phyloP scores from a whole-genome alignment of 2,113 vertebrate genomes.

The Jaculus jaculus region DNA sequence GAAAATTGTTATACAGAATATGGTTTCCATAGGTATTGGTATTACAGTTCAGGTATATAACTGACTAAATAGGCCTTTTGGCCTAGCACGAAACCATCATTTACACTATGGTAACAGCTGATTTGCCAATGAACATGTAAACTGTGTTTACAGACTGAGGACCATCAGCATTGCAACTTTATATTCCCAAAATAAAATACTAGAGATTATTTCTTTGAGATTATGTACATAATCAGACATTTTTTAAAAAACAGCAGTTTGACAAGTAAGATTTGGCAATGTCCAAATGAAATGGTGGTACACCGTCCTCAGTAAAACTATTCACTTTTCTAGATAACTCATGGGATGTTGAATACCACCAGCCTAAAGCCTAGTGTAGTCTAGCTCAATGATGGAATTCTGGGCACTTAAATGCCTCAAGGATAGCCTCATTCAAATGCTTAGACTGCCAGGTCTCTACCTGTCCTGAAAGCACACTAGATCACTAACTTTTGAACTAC shows the following conservation, averaged over 20 bases:
- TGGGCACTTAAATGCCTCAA: constrained; percentile 47
- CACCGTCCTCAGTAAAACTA: neutral
- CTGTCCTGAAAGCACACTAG: constrained; percentile 21
- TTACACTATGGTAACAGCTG: neutral
- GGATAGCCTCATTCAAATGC: constrained; percentile 50
- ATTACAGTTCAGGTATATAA: constrained; percentile 3
- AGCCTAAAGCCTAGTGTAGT: constrained; percentile 42
- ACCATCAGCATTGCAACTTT: neutral
- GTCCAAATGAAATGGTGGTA: constrained; percentile 24
- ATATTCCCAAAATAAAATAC: constrained; percentile 30
- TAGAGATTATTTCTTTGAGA: constrained; percentile 5
- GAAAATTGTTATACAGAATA: neutral
- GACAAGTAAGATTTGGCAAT: neutral
- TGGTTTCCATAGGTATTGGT: neutral
- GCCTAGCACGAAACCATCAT: neutral
- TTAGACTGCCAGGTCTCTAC: constrained; percentile 7
- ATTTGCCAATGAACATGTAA: constrained; percentile 50
- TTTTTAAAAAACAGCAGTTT: neutral
- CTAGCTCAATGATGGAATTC: constrained; percentile 40
- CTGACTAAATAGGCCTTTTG: constrained; percentile 13
- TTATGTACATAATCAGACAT: neutral
- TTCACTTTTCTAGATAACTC: constrained; percentile 27
- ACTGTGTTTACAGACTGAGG: neutral
- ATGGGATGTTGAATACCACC: constrained; percentile 9
- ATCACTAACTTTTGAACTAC: constrained; percentile 18